Evolutionary conservation across 1,140 invertebrate genomes (phyloP).

Genomic region (Plutomurus gul): DNA sequence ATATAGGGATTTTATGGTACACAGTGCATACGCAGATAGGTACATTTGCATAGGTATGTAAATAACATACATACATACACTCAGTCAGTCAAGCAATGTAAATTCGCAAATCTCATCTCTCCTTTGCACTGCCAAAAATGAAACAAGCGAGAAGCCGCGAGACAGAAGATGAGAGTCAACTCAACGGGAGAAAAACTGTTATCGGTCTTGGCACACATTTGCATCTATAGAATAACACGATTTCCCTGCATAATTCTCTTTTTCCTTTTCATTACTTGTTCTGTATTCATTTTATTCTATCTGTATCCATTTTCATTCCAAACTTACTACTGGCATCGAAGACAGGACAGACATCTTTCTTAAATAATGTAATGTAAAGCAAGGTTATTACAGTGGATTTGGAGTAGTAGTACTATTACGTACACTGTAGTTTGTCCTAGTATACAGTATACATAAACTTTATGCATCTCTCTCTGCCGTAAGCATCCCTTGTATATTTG

Average conservation of each 20-base stretch:
- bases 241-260: neutral
- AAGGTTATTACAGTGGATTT: too few relatives aligned
- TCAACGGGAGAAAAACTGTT: conserved; percentile 22
- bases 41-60: too few relatives aligned
- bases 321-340: too few relatives aligned
- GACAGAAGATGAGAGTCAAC: conserved; percentile 10
- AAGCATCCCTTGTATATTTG: too few relatives aligned
- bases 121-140: conserved; percentile 13
- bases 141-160: neutral
- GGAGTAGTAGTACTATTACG: too few relatives aligned
- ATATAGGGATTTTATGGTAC: too few relatives aligned
- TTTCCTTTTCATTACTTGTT: neutral
- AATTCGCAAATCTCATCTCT: conserved; percentile 3
- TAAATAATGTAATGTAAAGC: too few relatives aligned
- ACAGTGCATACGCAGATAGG: too few relatives aligned
- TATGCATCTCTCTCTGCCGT: too few relatives aligned
- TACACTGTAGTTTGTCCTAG: too few relatives aligned
- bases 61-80: conserved; percentile 1
- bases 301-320: neutral
- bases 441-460: too few relatives aligned
- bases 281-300: conserved; percentile 5
- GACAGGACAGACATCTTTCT: too few relatives aligned
- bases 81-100: neutral
- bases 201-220: conserved; percentile 35
- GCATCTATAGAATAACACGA: neutral